These are phyloP conservation scores for Peromyscus polionotus DNA, from an alignment of 2,113 vertebrate genomes.

Conservation along the genomic window DNA sequence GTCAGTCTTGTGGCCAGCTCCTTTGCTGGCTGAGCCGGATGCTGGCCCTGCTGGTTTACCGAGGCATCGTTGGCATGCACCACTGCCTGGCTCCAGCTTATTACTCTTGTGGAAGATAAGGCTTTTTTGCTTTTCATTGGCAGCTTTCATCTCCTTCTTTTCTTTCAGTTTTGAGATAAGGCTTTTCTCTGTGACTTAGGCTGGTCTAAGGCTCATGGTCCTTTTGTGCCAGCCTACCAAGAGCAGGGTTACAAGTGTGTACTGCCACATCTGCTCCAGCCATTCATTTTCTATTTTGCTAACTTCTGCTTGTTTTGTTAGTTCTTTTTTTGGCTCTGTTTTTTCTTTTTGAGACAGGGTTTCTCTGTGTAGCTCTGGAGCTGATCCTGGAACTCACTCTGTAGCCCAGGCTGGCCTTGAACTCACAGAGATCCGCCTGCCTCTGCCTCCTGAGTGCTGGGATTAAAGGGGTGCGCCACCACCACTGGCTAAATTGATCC, in stretches of 20 bases:
- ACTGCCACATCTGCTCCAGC: background rate
- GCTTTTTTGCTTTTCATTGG: background rate
- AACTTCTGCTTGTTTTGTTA: background rate
- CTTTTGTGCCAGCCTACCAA: background rate
- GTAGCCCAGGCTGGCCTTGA: too few relatives aligned
- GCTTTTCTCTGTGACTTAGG: background rate
- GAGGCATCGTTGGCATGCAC: background rate
- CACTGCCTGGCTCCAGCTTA: too few relatives aligned
- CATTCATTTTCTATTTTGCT: background rate
- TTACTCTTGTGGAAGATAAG: background rate
- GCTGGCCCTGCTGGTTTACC: background rate
- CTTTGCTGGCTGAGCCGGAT: background rate
- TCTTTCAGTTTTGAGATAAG: background rate
- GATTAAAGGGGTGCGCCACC: background rate
- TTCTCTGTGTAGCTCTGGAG: too few relatives aligned
- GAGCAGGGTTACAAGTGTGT: background rate
- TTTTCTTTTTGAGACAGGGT: too few relatives aligned
- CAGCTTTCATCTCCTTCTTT: background rate
- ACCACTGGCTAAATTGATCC: background rate
- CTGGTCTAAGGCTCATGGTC: accelerated
- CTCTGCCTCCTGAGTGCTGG: too few relatives aligned
- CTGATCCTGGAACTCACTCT: too few relatives aligned
- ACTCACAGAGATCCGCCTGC: too few relatives aligned
- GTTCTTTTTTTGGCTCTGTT: background rate
- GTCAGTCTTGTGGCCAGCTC: background rate